Base-by-base conservation (phyloP, 2,888 invertebrate species). In the Oscheius onirici region DNA sequence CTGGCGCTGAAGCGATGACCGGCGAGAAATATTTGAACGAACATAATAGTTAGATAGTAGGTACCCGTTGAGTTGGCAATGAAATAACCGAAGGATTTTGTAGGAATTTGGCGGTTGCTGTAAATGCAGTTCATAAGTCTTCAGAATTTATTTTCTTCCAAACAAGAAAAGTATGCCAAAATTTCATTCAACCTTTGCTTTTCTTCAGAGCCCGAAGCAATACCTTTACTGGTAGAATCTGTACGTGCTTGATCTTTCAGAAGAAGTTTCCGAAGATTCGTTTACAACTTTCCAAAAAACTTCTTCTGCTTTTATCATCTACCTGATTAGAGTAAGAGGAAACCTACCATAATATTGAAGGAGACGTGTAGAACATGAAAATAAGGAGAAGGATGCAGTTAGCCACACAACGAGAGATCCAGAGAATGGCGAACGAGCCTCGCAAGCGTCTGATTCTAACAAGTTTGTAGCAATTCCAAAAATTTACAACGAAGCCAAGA, bases 41-140 rank as follows among this genome's bases (percentile, higher is more conserved):
- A 46, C n/a, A 63, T 11, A 24, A 63, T 17, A 15, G 46, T 49
- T 3, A 63, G 17, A 15, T 63, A 63, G 24, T 46, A 63, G 49
- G 63, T 63, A 34, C 63, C 63, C 26, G 63, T 63, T 2, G 63
- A 49, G 26, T 63, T 63, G 11, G 49, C 63, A 26, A 63, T 63
- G 22, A 63, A 49, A 17, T 63, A 63, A 15, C 63, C 63, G 6
- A 63, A 49, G 2, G 20, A 10, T 24, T 63, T 15, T 13, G 26
- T 63, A 13, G 63, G 63, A 13, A 63, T n/a, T 63, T 63, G 63
- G 1, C 63, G 24, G 15, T 63, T 63, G 26, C 63, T 63, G 49
- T n/a, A 63, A 63, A 49, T 5, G 40, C 3, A 17, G n/a, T 34
- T 26, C n/a, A 34, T 34, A 8, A 34, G 34, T 34, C 34, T 34